These are phyloP conservation scores for Ennomos quercinarius DNA, from an alignment of 2,888 invertebrate genomes.

Conservation along the genomic window DNA sequence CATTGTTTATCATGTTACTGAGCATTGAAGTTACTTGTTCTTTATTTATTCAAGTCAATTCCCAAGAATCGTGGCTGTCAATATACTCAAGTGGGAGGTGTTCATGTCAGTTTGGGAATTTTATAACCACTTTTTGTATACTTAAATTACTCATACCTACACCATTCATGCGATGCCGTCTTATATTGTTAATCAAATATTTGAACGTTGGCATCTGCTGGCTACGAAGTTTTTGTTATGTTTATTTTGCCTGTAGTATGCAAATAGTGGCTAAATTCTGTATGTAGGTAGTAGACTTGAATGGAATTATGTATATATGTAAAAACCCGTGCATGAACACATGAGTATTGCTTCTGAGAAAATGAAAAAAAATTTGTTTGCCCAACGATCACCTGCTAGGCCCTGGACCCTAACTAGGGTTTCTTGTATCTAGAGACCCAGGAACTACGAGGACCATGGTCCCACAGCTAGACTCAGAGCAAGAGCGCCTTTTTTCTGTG, in stretches of 20 bases:
- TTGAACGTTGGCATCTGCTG: not conserved
- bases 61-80: conserved; percentile 19
- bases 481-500: too few species aligned
- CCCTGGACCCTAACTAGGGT: too few species aligned
- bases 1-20: conserved; percentile 6
- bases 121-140: conserved; percentile 6
- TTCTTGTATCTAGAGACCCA: too few species aligned
- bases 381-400: too few species aligned
- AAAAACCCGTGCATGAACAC: not conserved
- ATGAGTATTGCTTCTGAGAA: too few species aligned
- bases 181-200: conserved; percentile 15
- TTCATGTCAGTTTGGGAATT: conserved; percentile 6
- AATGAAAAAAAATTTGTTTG: too few species aligned
- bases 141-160: conserved; percentile 20
- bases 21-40: not conserved
- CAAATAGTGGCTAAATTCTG: too few species aligned
- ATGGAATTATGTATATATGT: not conserved
- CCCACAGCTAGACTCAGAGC: too few species aligned
- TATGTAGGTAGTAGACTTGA: too few species aligned
- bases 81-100: conserved; percentile 12
- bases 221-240: not conserved
- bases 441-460: too few species aligned
- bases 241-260: too few species aligned
- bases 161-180: conserved; percentile 1
- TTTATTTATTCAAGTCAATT: not conserved